Evolutionary conservation across 2,888 invertebrate genomes (phyloP), one percentile per base, ranked within the genome.

Genomic region (Eudemis profundana): DNA sequence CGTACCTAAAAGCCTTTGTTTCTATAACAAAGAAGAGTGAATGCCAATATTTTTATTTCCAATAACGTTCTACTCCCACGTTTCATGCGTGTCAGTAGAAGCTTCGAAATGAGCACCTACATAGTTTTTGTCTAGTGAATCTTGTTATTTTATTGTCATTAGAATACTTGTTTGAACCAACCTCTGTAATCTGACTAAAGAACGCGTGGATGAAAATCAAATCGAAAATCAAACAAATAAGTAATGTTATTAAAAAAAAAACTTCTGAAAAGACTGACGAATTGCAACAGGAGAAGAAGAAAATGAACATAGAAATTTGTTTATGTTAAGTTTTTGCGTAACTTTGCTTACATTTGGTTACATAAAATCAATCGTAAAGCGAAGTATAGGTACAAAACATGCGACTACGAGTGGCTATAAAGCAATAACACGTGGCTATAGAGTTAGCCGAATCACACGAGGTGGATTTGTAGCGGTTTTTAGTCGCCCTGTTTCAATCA

Each of bases 1-100:
- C 14, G 50, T 14, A 50, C 33, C 33, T 50, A 29, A 49, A 49
- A 60, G 19, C 61, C 42, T 33, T 51, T 61, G 61, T 51, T 42
- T 61, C 14, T 23, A 21, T 44, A 15, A 61, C 36, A 61, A 61
- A 44, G 23, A 15, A 21, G 33, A 61, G 33, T 15, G 12, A 61
- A 38, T 38, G 23, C 7, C 4, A 49, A 49, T 23, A n/a, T 60
- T 49, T 49, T 12, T 38, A 36, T 27, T 4, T 27, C 27, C 3
- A 27, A 27, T 27, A 4, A 8, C 8, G 33, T 33, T n/a, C n/a
- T n/a, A n/a, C n/a, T n/a, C n/a, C n/a, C n/a, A n/a, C n/a, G n/a
- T n/a, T n/a, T n/a, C n/a, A n/a, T n/a, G n/a, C n/a, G n/a, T n/a
- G n/a, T n/a, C n/a, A n/a, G n/a, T n/a, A n/a, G n/a, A n/a, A n/a